Evolutionary conservation across 2,113 vertebrate genomes (phyloP).

Genomic region (Numenius arquata): DNA sequence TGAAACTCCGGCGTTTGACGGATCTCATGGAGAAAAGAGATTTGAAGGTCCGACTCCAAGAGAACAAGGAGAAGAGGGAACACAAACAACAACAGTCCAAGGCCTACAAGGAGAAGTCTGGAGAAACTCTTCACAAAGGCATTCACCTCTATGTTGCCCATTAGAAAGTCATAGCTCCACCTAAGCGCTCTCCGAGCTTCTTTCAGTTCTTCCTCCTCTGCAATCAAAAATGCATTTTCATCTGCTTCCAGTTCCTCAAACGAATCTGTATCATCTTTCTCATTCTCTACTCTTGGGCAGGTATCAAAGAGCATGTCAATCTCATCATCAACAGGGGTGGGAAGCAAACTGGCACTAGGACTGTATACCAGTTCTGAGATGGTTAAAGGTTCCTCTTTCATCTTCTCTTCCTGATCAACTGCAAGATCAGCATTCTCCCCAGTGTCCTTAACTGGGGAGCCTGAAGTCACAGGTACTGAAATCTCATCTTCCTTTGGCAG

Average conservation of each 20-base stretch:
- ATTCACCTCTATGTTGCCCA: constrained; percentile 84
- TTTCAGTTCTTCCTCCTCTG: constrained; percentile 84
- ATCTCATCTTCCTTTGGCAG: constrained; percentile 68
- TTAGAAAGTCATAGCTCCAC: constrained; percentile 82
- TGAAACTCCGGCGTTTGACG: constrained; percentile 96
- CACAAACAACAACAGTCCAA: constrained; percentile 83
- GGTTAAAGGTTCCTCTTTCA: constrained; percentile 80
- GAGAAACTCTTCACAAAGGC: constrained; percentile 88
- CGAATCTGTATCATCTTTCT: constrained; percentile 89
- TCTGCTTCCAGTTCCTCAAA: constrained; percentile 88
- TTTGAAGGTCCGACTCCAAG: constrained; percentile 94
- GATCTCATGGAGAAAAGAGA: constrained; percentile 97
- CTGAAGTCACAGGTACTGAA: constrained; percentile 64
- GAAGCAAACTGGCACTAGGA: constrained; percentile 93
- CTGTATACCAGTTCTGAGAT: constrained; percentile 93
- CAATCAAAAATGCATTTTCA: constrained; percentile 79
- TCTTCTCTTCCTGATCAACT: constrained; percentile 73
- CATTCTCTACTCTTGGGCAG: constrained; percentile 81
- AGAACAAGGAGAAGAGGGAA: constrained; percentile 90
- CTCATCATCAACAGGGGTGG: constrained; percentile 88
- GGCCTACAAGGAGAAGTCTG: constrained; percentile 85
- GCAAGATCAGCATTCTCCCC: constrained; percentile 66
- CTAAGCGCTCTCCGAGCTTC: constrained; percentile 77
- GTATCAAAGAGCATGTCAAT: constrained; percentile 92
- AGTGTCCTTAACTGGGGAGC: constrained; percentile 67